Evolutionary conservation across 2,797 vertebrate species (phyloP), one percentile per base, ranked within the genome.

Genomic region (Mormyrops attenuatus): DNA sequence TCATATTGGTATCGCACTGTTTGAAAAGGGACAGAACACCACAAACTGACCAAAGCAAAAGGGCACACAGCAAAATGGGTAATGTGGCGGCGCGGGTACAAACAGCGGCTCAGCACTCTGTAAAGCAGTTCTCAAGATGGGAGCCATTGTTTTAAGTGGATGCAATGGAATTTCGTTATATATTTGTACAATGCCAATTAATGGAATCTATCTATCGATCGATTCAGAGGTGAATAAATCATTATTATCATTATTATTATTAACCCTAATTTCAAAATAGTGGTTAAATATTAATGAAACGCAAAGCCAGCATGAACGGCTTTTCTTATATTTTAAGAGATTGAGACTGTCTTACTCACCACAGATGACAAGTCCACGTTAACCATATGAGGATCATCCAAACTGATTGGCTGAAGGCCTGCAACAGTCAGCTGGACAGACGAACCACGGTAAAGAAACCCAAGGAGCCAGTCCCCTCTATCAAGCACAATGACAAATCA

Each of bases 381-480:
- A 91, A 97, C 95, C 95, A 99, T 95, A 87, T 96, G 97, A 60
- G 95, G 96, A 93, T 98, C 95, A 52, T 96, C 95, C 88, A 98
- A 92, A 91, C 91, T 93, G 0, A 99, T 96, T 6, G 98, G 98
- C 93, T 97, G 97, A 41, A 99, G 95, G 44, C 99, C 99, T 0
- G 99, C 98, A 0, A 99, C 98, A 0, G 85, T 97, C 85, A 98
- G 90, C 91, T 98, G 96, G 91, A 94, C 97, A 0, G 97, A 96
- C 3, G 98, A 98, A 9, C 97, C 97, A 91, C 99, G 96, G 93
- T 99, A 99, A 30, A 99, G 95, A 88, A 96, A 99, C 15, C 98
- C 93, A 93, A 99, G 96, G 85, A 99, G 96, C 98, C 98, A 99
- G 94, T 99, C 99, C 0, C 97, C 97, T 93, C 99, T 99, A 93